Percentiles rank a stretch among this genome's conserved stretches.
Conservation (phyloP, 2,113 vertebrate genomes). For the Rattus rattus region DNA sequence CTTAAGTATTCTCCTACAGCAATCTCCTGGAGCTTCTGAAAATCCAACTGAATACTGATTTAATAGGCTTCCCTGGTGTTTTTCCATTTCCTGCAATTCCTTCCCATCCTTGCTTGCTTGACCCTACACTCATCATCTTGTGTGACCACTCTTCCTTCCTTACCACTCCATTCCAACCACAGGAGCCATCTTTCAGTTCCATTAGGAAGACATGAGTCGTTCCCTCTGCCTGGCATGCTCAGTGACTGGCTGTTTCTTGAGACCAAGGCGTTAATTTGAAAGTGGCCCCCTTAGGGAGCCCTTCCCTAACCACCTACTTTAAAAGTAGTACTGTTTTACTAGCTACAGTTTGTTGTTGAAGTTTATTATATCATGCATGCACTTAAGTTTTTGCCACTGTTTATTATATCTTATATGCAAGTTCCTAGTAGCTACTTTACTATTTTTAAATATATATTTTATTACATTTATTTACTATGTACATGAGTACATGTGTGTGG, state of each 20-base stretch:
- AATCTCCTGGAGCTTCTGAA: conserved; percentile 25
- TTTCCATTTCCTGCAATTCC: not conserved
- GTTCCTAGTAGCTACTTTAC: not conserved
- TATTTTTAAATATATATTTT: not conserved
- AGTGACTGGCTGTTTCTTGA: not conserved
- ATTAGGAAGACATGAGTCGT: not conserved
- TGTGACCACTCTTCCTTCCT: not conserved
- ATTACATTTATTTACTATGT: not conserved
- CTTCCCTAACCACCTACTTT: not conserved
- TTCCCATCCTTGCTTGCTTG: not conserved
- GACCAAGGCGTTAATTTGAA: conserved; percentile 13
- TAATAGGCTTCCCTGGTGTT: not conserved
- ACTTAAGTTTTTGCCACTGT: not conserved
- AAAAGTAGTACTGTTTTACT: not conserved
- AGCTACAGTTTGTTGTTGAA: not conserved
- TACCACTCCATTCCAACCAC: not conserved
- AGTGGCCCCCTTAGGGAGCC: conserved; percentile 5
- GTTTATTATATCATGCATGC: not conserved
- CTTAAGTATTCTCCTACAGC: not conserved
- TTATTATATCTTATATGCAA: conserved; percentile 38
- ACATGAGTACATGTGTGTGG: not conserved
- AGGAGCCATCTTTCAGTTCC: not conserved
- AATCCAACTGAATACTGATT: not conserved
- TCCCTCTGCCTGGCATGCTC: not conserved
- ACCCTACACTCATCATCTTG: not conserved